Conservation (phyloP, 2,888 invertebrate genomes). For the Ophraella communa region DNA sequence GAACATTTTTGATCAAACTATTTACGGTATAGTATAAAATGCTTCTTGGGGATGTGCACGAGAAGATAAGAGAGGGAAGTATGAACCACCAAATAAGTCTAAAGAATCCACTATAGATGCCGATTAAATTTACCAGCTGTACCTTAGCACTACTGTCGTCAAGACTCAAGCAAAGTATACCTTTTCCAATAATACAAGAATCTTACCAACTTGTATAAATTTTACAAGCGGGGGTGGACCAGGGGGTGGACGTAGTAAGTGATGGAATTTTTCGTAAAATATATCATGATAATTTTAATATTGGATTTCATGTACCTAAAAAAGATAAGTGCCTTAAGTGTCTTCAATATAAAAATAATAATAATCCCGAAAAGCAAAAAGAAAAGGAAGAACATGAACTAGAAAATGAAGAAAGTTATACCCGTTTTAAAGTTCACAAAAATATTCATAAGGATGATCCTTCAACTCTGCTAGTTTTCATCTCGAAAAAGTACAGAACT, state of each 20-base stretch:
- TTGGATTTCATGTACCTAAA: not conserved
- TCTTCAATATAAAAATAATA: not conserved
- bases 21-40: not conserved
- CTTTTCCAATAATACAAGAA: not conserved
- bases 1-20: too few species aligned
- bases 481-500: not conserved
- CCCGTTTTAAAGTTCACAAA: not conserved
- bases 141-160: not conserved
- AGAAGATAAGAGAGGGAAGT: not conserved
- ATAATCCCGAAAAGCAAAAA: not conserved
- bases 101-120: not conserved
- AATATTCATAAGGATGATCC: not conserved
- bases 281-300: not conserved
- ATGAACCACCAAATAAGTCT: not conserved
- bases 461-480: not conserved
- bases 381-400: not conserved
- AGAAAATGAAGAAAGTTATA: not conserved
- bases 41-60: not conserved
- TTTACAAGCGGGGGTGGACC: not conserved
- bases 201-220: not conserved
- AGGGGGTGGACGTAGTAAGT: not conserved
- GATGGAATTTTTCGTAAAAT: too few species aligned
- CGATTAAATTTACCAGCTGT: not conserved
- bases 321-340: not conserved
- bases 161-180: not conserved